Conservation (phyloP, 1,140 invertebrate species). For the Meloidogyne chitwoodi region DNA sequence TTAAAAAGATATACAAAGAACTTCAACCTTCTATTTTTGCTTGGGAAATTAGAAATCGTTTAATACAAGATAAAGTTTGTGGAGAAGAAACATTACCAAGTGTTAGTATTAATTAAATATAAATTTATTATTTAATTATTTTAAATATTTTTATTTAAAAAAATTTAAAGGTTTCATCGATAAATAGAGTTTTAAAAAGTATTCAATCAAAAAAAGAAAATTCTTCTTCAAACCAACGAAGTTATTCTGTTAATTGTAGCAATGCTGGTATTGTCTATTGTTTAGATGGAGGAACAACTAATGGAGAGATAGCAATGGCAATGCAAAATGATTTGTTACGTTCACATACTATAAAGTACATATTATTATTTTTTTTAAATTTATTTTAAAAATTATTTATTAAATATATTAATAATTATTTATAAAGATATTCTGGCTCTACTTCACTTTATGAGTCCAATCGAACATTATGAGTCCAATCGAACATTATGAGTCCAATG, state of each 20-base stretch:
- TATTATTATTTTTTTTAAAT: no score
- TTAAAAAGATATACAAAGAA: conserved; percentile 76
- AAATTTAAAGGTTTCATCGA: conserved; percentile 85
- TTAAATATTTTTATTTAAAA: conserved; percentile 2
- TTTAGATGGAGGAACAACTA: not conserved
- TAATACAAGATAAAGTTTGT: conserved; percentile 87
- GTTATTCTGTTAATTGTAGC: not conserved
- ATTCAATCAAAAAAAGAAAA: conserved; percentile 94
- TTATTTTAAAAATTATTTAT: no score
- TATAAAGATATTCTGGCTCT: no score
- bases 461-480: no score
- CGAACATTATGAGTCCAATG: no score
- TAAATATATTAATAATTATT: no score
- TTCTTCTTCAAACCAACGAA: conserved; percentile 49
- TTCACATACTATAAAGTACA: no score
- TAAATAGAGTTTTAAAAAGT: conserved; percentile 95
- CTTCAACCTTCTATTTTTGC: conserved; percentile 91
- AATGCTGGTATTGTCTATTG: not conserved
- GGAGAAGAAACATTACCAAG: conserved; percentile 95
- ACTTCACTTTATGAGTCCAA: no score
- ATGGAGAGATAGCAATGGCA: no score
- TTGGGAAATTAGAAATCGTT: conserved; percentile 87
- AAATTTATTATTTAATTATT: no score
- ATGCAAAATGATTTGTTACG: conserved; percentile 57
- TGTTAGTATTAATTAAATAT: conserved; percentile 79